Base-by-base conservation (phyloP, 2,113 vertebrate genomes). In the Sinocyclocheilus grahami region DNA sequence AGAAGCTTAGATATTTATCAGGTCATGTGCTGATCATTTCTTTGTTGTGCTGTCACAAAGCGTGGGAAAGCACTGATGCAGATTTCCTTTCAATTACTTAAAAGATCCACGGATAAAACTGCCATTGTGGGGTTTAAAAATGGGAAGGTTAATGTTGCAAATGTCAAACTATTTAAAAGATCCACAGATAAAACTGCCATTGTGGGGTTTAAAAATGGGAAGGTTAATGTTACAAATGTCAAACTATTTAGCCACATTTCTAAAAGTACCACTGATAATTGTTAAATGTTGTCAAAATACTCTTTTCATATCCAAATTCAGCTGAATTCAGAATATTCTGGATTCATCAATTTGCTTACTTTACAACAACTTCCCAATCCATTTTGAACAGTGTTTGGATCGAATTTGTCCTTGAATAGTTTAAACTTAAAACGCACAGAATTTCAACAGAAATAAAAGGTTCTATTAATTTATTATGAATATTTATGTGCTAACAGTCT, bases 1-100 rank as follows among this genome's bases (percentile, higher is more conserved):
- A 82, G 46, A 51, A 53, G 63, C 62, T 51, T 69, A 82, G 80
- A 82, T 82, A 82, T 82, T 82, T 82, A 82, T 71, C 80, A 69
- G 46, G 24, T n/a, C 46, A 69, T 4, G 46, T 46, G 18, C 46
- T 6, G 16, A 51, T 69, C 14, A 11, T 67, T 65, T 69, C 4
- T 18, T 33, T 82, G 4, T 48, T 69, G 62, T 12, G 55, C n/a
- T 81, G 79, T 65, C 78, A 63, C 1, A 42, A n/a, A 42, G 37
- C 1, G 1, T 65, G 18, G 11, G 14, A 80, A 0, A 65, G 60
- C 22, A 46, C 1, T 65, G 60, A 46, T 81, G 9, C 46, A 27
- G 39, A 63, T 27, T 81, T 80, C 22, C n/a, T 27, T 48, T 42
- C 12, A 63, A 42, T 80, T 16, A 63, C 22, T 82, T 51, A 48